Conservation (phyloP, 1,140 invertebrate species). For the Ooceraea biroi region DNA sequence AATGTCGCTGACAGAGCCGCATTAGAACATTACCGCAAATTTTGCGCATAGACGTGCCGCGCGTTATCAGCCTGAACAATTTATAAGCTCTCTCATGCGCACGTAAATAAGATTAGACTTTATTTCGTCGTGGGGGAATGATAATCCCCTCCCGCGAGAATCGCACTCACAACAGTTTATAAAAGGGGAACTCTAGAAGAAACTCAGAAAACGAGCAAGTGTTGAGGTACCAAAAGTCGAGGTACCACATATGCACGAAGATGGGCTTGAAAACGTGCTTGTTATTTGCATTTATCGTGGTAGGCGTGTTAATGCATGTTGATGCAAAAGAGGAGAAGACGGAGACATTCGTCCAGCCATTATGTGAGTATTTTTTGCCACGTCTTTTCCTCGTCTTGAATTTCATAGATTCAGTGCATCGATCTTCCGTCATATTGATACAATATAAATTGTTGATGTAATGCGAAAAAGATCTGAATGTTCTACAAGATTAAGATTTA, state of each 20-base stretch:
- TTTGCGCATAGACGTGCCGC: not conserved
- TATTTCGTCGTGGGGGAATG: not conserved
- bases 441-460: no score
- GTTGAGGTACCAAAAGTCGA: not conserved
- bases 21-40: not conserved
- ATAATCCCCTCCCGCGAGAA: conserved; percentile 5
- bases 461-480: no score
- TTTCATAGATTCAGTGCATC: no score
- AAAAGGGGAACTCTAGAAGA: not conserved
- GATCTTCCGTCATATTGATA: no score
- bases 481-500: not conserved
- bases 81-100: not conserved
- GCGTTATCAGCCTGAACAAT: not conserved
- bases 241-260: not conserved
- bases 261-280: not conserved
- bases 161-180: not conserved
- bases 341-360: no score
- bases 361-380: not conserved
- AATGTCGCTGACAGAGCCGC: not conserved
- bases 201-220: not conserved
- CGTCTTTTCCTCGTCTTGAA: not conserved
- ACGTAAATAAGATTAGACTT: conserved; percentile 13
- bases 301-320: not conserved
- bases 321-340: no score
- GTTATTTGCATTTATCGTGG: conserved; percentile 1